phyloP scores from a whole-genome alignment of 2,113 vertebrate genomes.

The Tamias sibiricus region DNA sequence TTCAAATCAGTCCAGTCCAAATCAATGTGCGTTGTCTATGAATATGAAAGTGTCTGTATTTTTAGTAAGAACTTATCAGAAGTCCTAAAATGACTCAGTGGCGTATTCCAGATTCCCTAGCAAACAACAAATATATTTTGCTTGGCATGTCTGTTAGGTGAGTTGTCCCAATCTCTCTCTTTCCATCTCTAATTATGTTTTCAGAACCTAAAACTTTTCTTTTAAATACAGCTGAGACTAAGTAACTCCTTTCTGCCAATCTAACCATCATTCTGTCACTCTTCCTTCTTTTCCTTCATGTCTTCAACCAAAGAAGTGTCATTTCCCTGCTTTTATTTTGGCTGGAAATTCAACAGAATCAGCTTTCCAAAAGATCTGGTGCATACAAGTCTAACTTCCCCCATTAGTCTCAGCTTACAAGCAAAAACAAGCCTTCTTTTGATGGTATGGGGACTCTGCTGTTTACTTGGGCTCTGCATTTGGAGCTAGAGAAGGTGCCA shows the following conservation, averaged over 20 bases:
- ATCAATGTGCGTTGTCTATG: background rate
- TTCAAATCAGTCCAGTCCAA: background rate
- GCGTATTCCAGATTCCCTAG: slow-evolving; percentile 80
- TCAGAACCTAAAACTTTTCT: slow-evolving; percentile 79
- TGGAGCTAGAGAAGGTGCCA: slow-evolving; percentile 48
- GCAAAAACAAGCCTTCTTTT: slow-evolving; percentile 65
- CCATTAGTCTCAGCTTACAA: slow-evolving; percentile 62
- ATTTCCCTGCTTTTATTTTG: slow-evolving; percentile 65
- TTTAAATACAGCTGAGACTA: slow-evolving; percentile 82
- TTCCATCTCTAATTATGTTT: slow-evolving; percentile 71
- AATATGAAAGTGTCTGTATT: background rate
- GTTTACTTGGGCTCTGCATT: slow-evolving; percentile 67
- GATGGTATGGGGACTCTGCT: background rate
- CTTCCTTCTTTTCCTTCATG: background rate
- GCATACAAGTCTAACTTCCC: background rate
- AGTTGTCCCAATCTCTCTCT: slow-evolving; percentile 78
- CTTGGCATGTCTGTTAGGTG: slow-evolving; percentile 78
- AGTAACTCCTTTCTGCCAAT: slow-evolving; percentile 75
- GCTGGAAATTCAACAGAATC: slow-evolving; percentile 61
- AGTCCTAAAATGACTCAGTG: slow-evolving; percentile 77
- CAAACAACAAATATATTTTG: slow-evolving; percentile 81
- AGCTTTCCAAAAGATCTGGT: slow-evolving; percentile 11
- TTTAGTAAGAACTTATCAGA: slow-evolving; percentile 75
- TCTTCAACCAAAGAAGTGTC: slow-evolving; percentile 68
- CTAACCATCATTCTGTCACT: slow-evolving; percentile 62